These are phyloP conservation scores for Aphelenchoides avenae DNA, from an alignment of 1,140 invertebrate species.

Conservation along the genomic window DNA sequence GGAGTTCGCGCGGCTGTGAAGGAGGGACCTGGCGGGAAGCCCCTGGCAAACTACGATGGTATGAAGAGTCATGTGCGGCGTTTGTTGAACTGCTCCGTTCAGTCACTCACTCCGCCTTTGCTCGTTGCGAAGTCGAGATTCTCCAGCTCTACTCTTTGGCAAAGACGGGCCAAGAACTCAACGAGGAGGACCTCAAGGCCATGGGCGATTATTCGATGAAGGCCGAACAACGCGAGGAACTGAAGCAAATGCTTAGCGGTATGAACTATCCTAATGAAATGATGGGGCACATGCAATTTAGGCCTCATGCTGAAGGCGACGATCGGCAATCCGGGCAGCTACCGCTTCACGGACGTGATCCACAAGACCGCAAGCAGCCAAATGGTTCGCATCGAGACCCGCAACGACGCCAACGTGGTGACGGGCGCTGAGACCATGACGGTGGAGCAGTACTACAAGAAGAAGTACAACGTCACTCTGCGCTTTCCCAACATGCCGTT, in stretches of 20 bases:
- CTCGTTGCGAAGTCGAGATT: neutral
- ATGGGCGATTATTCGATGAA: constrained; percentile 5
- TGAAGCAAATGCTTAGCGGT: neutral
- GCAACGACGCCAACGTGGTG: neutral
- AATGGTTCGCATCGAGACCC: no score
- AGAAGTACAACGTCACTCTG: neutral
- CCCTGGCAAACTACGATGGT: constrained; percentile 8
- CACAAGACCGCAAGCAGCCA: constrained; percentile 2
- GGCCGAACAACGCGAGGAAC: no score
- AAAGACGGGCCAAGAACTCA: neutral
- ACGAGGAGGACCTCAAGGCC: neutral
- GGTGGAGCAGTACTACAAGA: constrained; percentile 5
- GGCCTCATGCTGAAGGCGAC: neutral
- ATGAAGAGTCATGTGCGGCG: neutral
- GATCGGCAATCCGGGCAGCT: neutral
- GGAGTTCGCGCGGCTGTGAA: constrained; percentile 1
- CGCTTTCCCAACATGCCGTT: constrained; percentile 12
- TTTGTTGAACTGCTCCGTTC: neutral
- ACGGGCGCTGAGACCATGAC: neutral
- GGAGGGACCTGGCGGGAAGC: neutral
- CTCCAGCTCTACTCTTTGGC: constrained; percentile 4
- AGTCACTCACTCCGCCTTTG: constrained; percentile 3
- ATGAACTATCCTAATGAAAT: no score
- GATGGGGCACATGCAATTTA: no score
- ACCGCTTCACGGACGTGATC: neutral